Base-by-base conservation (phyloP, 2,888 invertebrate genomes). In the Agrilus biguttatus region DNA sequence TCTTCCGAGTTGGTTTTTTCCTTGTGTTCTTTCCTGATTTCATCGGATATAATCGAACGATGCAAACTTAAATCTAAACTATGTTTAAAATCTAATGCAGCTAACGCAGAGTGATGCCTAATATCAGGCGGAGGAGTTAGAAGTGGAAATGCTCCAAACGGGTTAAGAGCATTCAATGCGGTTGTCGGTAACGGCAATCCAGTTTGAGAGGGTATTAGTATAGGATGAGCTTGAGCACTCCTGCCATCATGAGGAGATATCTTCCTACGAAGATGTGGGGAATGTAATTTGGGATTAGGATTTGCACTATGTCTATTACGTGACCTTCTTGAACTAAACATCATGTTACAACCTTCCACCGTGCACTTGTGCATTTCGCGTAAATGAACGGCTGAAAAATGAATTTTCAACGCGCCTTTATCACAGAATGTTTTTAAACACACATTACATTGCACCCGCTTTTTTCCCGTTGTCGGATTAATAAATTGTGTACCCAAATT, bases 361-460 rank as follows among this genome's bases (percentile, higher is more conserved):
- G 97, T 96, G 63, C 98, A 98, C 68, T 92, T 92, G 68, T 99
- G 98, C 97, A 98, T 98, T 71, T 99, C 98, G 35, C 96, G 80
- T 46, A 97, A 69, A 63, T 98, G 98, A 8, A 99, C 98, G 0
- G 98, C 98, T 40, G 95, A 95, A 62, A 96, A 97, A 65, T 98
- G 98, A 7, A 98, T 99, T 70, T 98, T 98, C 19, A 98, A 73
- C 1, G 98, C 98, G 47, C 97, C 98, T 71, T 98, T 98, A 72
- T 98, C 98, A 74, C 98, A 98, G 70, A 98, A 98, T 13, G 97
- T 97, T 70, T 98, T 98, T 47, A 95, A 71, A 63, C 98, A 98
- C 36, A 95, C 93, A 57, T 95, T 92, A 67, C 98, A 99, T 63
- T 96, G 91, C 3, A 97, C 96, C 50, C 97, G 78, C 62, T 95